phyloP scores from a whole-genome alignment of 2,113 vertebrate species.

The Sapayoa aenigma region DNA sequence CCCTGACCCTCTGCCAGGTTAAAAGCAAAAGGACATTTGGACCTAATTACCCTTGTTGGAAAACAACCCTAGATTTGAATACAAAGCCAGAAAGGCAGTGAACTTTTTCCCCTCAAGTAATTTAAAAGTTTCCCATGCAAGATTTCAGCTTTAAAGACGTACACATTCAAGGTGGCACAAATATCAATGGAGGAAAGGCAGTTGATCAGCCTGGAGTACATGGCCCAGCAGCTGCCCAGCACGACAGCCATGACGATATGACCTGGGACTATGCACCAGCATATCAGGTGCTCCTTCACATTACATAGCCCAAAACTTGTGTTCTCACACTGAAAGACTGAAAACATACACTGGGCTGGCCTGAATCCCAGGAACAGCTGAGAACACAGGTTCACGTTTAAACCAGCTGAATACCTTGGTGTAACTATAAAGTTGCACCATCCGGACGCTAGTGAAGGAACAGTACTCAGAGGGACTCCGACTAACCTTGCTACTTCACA shows the following conservation, averaged over 20 bases:
- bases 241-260: background rate
- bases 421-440: background rate
- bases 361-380: background rate
- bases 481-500: background rate
- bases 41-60: background rate
- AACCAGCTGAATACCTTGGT: background rate
- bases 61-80: background rate
- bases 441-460: background rate
- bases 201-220: rapidly evolving
- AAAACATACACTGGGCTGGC: background rate
- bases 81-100: background rate
- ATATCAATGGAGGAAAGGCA: background rate
- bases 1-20: background rate
- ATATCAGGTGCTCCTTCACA: background rate
- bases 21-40: background rate
- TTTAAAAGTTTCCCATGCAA: background rate
- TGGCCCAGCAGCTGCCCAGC: background rate
- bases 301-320: background rate
- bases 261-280: background rate
- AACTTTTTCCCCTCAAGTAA: background rate
- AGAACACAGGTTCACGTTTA: background rate
- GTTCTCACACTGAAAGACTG: background rate
- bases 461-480: background rate
- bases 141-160: background rate
- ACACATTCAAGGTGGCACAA: background rate